Evolutionary conservation across 1,140 invertebrate species (phyloP).

Genomic region (Steinernema feltiae): DNA sequence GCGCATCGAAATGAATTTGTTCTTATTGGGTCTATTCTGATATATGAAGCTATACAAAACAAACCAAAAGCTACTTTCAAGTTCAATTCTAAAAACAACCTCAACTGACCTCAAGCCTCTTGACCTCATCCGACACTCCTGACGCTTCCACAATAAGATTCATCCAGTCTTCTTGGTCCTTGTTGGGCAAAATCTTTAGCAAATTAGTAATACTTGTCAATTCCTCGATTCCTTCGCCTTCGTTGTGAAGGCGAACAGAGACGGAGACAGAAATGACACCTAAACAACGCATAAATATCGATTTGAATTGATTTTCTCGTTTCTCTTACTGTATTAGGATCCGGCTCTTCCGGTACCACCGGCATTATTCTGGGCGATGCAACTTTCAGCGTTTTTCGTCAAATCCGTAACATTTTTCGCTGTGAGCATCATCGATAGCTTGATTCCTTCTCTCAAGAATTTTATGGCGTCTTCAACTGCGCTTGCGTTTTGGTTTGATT

Average conservation of each 20-base stretch:
- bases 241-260: constrained; percentile 42
- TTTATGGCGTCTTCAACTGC: constrained; percentile 16
- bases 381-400: constrained; percentile 38
- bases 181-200: background rate
- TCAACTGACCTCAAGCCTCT: constrained; percentile 36
- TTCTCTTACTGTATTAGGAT: constrained; percentile 17
- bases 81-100: too few species aligned
- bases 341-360: constrained; percentile 32
- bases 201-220: constrained; percentile 31
- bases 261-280: constrained; percentile 42
- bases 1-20: too few species aligned
- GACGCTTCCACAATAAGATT: constrained; percentile 34
- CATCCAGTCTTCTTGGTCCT: constrained; percentile 37
- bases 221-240: constrained; percentile 32
- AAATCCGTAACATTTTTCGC: constrained; percentile 32
- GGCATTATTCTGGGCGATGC: constrained; percentile 36
- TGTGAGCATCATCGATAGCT: constrained; percentile 18
- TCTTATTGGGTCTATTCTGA: too few species aligned
- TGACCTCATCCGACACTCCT: constrained; percentile 39
- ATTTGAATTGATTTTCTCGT: constrained; percentile 18
- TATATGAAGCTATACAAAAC: too few species aligned
- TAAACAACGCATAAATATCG: constrained; percentile 27
- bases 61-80: too few species aligned
- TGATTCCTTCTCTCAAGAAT: constrained; percentile 41
- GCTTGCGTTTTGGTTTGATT: background rate